Evolutionary conservation across 2,888 invertebrate genomes (phyloP).

Genomic region (Schizaphis graminum): DNA sequence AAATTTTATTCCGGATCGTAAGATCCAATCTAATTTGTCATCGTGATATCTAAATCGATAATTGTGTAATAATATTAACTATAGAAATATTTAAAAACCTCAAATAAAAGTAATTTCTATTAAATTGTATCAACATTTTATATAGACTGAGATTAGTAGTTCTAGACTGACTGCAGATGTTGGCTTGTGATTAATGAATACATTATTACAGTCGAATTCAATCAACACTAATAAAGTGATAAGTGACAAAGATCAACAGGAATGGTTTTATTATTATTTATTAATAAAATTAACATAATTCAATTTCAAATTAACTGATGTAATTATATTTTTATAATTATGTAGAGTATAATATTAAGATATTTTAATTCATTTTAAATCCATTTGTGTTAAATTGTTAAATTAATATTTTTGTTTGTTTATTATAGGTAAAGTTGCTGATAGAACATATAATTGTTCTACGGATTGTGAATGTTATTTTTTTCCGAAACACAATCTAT

Average conservation of each 20-base stretch:
- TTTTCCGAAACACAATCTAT: background rate
- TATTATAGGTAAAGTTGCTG: conserved; percentile 13
- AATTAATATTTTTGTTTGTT: background rate
- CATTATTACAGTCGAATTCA: no score
- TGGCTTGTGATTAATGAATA: no score
- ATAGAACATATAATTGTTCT: conserved; percentile 17
- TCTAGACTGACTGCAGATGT: no score
- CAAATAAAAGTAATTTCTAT: background rate
- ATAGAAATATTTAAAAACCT: background rate
- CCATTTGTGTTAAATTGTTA: background rate
- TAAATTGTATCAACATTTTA: background rate
- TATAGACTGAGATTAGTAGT: no score
- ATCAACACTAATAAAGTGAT: background rate
- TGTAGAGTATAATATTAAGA: no score
- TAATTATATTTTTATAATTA: no score
- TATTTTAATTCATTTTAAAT: background rate
- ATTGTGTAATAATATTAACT: background rate
- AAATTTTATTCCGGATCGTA: background rate
- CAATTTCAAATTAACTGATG: background rate
- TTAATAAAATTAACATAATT: background rate
- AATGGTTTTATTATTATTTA: background rate
- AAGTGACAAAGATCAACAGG: background rate
- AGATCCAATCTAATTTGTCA: background rate
- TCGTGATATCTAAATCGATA: background rate
- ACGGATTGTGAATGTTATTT: conserved; percentile 24